These are phyloP conservation scores for Myrmecobius fasciatus DNA, from an alignment of 2,113 vertebrate species.

Conservation along the genomic window DNA sequence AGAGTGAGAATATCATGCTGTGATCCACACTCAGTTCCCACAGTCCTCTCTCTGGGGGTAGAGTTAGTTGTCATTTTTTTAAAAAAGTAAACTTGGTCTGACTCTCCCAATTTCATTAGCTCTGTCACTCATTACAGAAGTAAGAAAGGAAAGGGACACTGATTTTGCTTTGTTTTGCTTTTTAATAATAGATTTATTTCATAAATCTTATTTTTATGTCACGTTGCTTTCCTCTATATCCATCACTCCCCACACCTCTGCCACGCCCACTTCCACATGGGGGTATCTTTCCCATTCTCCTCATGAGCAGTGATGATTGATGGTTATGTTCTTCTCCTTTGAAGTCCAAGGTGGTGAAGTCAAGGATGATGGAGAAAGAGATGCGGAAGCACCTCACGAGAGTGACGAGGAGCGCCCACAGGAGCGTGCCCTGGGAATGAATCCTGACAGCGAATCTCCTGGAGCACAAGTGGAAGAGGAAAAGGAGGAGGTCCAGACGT, in stretches of 20 bases:
- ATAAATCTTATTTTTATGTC: not conserved
- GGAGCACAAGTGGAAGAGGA: constrained; percentile 68
- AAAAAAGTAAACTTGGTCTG: not conserved
- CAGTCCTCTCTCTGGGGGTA: too few species aligned
- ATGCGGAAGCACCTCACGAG: constrained; percentile 70
- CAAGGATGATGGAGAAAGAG: constrained; percentile 66
- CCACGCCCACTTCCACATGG: not conserved
- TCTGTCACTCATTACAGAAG: not conserved
- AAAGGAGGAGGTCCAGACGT: constrained; percentile 87
- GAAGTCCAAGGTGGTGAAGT: constrained; percentile 67
- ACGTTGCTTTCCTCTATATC: not conserved
- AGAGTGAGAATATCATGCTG: too few species aligned
- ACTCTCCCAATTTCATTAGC: not conserved
- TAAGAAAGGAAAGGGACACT: not conserved
- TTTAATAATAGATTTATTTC: not conserved
- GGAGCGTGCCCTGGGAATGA: rapidly evolving
- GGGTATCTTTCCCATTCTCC: too few species aligned
- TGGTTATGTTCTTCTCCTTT: constrained; percentile 27
- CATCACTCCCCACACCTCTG: too few species aligned
- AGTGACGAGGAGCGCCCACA: constrained; percentile 57
- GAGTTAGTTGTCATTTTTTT: constrained; percentile 20
- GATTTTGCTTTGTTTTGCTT: not conserved
- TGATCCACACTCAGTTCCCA: too few species aligned
- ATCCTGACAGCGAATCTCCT: constrained; percentile 54
- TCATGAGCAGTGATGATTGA: not conserved